Conservation (phyloP, 2,888 invertebrate species). For the Hirtodrosophila duncani region DNA sequence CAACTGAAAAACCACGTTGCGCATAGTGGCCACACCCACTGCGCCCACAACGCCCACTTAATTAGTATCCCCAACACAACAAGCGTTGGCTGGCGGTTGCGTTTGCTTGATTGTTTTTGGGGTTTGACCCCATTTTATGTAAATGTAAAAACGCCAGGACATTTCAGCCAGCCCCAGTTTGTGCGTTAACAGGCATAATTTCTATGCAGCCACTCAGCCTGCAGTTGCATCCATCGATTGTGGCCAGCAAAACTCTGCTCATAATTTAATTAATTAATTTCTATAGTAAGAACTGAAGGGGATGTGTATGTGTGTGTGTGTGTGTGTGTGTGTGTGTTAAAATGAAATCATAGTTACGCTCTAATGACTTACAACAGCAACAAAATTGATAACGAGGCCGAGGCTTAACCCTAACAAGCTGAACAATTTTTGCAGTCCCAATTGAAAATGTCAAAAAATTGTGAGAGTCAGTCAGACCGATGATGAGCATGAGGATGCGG, state of each 20-base stretch:
- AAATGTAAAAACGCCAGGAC: constrained; percentile 58
- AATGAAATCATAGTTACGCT: constrained; percentile 54
- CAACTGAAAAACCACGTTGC: constrained; percentile 48
- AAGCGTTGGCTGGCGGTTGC: constrained; percentile 16
- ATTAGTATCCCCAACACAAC: constrained; percentile 51
- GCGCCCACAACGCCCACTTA: constrained; percentile 54
- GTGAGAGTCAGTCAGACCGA: too few relatives aligned
- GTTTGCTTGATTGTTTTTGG: constrained; percentile 65
- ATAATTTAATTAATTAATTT: constrained; percentile 72
- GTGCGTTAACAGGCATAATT: constrained; percentile 51
- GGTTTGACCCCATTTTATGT: constrained; percentile 68
- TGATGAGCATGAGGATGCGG: too few relatives aligned
- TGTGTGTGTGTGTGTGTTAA: constrained; percentile 1
- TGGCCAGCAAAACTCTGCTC: too few relatives aligned
- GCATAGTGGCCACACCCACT: constrained; percentile 21
- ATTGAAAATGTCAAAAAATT: constrained; percentile 55
- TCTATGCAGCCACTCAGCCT: constrained; percentile 56
- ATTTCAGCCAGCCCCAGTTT: constrained; percentile 11
- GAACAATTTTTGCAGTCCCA: constrained; percentile 50
- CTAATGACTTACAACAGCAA: constrained; percentile 49
- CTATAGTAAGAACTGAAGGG: constrained; percentile 19
- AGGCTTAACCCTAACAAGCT: constrained; percentile 59
- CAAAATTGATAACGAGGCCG: constrained; percentile 31
- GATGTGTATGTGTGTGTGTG: too few relatives aligned
- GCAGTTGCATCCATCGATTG: constrained; percentile 24